Conservation (phyloP, 2,113 vertebrate species). For the Collichthys lucidus region DNA sequence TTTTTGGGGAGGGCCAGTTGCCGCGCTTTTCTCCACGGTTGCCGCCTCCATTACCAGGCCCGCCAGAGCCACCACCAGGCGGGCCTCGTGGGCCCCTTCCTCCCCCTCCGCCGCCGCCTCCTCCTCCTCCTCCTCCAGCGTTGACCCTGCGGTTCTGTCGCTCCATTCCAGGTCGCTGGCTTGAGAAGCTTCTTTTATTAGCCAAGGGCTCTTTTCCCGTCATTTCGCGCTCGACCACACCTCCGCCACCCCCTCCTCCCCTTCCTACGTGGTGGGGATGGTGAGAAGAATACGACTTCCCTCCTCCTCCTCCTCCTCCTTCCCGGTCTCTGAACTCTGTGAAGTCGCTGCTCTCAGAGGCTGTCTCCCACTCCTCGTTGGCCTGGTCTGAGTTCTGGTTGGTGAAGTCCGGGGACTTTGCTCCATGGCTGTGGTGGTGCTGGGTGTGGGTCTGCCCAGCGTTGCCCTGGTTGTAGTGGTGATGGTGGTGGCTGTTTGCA, state of each 20-base stretch:
- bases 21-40: slow-evolving; percentile 86
- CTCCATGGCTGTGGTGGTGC: slow-evolving; percentile 86
- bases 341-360: slow-evolving; percentile 95
- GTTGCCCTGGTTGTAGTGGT: slow-evolving; percentile 83
- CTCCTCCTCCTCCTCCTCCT: slow-evolving; percentile 59
- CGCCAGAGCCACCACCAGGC: slow-evolving; percentile 75
- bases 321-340: slow-evolving; percentile 90
- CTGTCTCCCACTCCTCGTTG: slow-evolving; percentile 95
- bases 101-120: slow-evolving; percentile 79
- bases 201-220: slow-evolving; percentile 79
- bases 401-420: slow-evolving; percentile 92
- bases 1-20: slow-evolving; percentile 94
- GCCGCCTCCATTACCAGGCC: slow-evolving; percentile 80
- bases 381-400: slow-evolving; percentile 97
- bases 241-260: slow-evolving; percentile 72
- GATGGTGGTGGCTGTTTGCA: slow-evolving; percentile 80
- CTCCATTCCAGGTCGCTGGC: slow-evolving; percentile 93
- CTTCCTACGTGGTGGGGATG: slow-evolving; percentile 81
- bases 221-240: slow-evolving; percentile 82
- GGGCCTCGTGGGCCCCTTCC: slow-evolving; percentile 82
- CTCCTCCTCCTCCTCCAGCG: slow-evolving; percentile 79
- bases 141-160: slow-evolving; percentile 90
- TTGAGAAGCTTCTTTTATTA: slow-evolving; percentile 94
- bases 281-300: slow-evolving; percentile 77
- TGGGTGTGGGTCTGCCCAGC: slow-evolving; percentile 70